Conservation (phyloP, 2,113 vertebrate species). For the Otocyon megalotis region DNA sequence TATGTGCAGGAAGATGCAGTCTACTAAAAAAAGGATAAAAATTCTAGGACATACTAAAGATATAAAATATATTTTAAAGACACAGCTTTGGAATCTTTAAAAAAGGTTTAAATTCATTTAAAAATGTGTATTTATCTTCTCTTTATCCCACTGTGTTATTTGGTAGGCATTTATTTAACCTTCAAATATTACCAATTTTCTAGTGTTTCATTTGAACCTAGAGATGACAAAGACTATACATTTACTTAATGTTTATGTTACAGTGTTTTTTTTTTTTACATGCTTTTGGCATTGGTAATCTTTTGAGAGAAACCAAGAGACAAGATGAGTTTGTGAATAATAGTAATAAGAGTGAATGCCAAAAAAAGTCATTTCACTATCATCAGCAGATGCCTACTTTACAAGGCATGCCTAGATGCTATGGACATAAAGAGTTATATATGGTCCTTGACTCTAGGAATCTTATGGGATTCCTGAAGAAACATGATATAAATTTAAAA, state of each 20-base stretch:
- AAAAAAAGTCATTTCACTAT: constrained; percentile 52
- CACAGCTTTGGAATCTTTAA: neutral
- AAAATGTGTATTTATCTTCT: neutral
- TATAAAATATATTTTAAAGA: constrained; percentile 3
- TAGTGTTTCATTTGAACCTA: constrained; percentile 26
- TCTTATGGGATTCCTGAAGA: neutral
- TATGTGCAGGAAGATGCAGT: neutral
- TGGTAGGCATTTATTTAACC: constrained; percentile 9
- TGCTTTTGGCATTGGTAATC: constrained; percentile 9
- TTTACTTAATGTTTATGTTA: constrained; percentile 29
- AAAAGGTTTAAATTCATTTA: neutral
- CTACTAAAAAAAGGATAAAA: constrained; percentile 16
- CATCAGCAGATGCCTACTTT: constrained; percentile 15
- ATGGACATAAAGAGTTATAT: neutral
- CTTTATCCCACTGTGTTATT: constrained; percentile 19
- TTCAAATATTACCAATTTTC: neutral
- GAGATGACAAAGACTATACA: neutral
- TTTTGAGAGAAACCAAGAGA: neutral
- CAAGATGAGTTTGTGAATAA: neutral
- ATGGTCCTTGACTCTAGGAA: neutral
- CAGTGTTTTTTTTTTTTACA: neutral
- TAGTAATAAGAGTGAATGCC: neutral
- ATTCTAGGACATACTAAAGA: neutral
- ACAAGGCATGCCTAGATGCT: neutral
- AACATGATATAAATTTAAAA: neutral